A percentile compares a stretch with the other conserved stretches of the same genome.
phyloP scores from a whole-genome alignment of 2,113 vertebrate genomes.

The Acanthisitta chloris region DNA sequence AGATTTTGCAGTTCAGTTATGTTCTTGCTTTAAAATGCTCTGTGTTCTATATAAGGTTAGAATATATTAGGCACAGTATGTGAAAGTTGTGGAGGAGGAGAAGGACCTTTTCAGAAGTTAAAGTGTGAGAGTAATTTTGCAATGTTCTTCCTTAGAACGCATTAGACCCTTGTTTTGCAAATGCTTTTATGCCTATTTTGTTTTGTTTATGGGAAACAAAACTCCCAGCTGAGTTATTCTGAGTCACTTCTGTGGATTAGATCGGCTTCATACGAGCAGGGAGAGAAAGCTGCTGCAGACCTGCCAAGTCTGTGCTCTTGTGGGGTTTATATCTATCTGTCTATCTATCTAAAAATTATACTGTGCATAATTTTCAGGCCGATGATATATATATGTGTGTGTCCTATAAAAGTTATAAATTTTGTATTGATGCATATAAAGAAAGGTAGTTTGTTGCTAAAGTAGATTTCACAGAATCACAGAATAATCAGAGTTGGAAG shows the following conservation, averaged over 20 bases:
- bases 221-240: not conserved
- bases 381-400: fast-evolving
- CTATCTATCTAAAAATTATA: not conserved
- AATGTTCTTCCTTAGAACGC: not conserved
- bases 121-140: not conserved
- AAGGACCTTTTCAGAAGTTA: not conserved
- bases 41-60: not conserved
- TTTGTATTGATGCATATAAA: not conserved
- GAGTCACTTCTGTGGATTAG: not conserved
- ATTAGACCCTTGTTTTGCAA: not conserved
- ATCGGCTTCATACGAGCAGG: not conserved
- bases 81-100: not conserved
- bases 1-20: not conserved
- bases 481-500: too few species aligned
- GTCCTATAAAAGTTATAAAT: not conserved
- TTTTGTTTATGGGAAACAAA: not conserved
- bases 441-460: not conserved
- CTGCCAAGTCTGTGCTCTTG: not conserved
- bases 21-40: not conserved
- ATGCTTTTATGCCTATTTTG: not conserved
- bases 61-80: not conserved
- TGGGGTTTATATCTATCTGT: not conserved
- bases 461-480: not conserved
- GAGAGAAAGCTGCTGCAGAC: not conserved
- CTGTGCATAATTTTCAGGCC: fast-evolving